Percentiles rank a stretch among this genome's conserved stretches.
Evolutionary conservation across 2,888 invertebrate genomes (phyloP).

Genomic region (Sussaba pulchella): DNA sequence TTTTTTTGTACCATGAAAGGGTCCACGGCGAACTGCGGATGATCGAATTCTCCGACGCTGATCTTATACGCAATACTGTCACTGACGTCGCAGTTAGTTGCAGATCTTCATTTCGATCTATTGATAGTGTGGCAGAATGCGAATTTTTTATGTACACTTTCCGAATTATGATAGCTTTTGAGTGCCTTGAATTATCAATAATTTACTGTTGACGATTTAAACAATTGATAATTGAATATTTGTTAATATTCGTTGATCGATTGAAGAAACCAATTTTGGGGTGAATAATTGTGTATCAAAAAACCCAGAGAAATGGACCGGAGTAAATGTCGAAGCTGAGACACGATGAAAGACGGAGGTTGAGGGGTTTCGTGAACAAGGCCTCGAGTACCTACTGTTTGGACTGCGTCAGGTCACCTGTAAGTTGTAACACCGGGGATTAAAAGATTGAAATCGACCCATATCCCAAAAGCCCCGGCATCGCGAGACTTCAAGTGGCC

Average conservation of each 20-base stretch:
- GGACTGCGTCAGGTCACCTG: background rate
- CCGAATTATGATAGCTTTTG: background rate
- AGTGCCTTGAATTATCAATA: too few relatives aligned
- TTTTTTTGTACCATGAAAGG: background rate
- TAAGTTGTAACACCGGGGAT: conserved; percentile 8
- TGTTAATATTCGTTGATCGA: too few relatives aligned
- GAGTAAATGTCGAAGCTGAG: background rate
- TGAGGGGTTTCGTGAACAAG: background rate
- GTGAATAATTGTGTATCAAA: too few relatives aligned
- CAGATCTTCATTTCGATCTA: conserved; percentile 7
- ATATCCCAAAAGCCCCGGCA: background rate
- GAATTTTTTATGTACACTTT: too few relatives aligned
- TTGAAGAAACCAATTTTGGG: too few relatives aligned
- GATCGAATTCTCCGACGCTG: background rate
- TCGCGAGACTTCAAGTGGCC: background rate
- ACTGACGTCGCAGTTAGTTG: conserved; percentile 32
- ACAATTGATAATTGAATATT: too few relatives aligned
- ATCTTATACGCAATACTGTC: conserved; percentile 11
- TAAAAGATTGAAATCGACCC: conserved; percentile 2
- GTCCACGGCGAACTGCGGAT: background rate
- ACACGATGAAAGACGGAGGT: background rate
- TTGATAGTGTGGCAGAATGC: too few relatives aligned
- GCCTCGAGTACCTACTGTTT: background rate
- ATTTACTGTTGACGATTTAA: too few relatives aligned
- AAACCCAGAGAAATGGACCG: too few relatives aligned